Conservation (phyloP, 2,888 invertebrate genomes). For the Sarcophaga caerulescens region DNA sequence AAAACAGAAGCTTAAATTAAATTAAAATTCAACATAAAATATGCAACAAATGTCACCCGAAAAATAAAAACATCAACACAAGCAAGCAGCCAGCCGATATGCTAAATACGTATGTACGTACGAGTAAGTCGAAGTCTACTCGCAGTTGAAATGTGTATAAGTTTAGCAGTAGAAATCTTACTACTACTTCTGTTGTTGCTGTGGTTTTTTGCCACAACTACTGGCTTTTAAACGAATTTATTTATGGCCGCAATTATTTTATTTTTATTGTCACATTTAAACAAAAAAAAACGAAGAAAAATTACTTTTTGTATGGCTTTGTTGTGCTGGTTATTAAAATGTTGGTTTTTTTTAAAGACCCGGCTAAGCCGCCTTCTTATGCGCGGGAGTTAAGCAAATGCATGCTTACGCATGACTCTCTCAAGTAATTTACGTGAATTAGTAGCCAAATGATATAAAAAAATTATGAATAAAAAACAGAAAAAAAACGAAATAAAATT, state of each 20-base stretch:
- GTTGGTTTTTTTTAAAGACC: neutral
- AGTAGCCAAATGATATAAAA: conserved; percentile 77
- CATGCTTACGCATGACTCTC: conserved; percentile 5
- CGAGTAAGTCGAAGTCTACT: neutral
- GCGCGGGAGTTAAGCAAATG: conserved; percentile 9
- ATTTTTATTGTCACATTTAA: conserved; percentile 77
- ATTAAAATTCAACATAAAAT: conserved; percentile 51
- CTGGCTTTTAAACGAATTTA: conserved; percentile 76
- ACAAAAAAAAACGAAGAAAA: neutral
- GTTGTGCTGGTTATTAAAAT: conserved; percentile 38
- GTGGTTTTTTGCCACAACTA: conserved; percentile 12
- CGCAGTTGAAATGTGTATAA: conserved; percentile 16
- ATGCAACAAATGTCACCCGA: conserved; percentile 65
- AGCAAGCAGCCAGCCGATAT: conserved; percentile 40
- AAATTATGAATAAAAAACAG: conserved; percentile 28
- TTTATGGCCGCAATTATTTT: conserved; percentile 79
- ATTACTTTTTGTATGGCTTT: conserved; percentile 27
- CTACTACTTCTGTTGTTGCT: neutral
- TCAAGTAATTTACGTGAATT: conserved; percentile 70
- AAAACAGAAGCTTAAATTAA: conserved; percentile 6
- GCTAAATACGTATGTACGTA: conserved; percentile 22
- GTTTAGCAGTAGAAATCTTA: conserved; percentile 28
- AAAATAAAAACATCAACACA: conserved; percentile 43
- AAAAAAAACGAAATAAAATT: no score
- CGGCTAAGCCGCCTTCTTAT: conserved; percentile 4